Conservation (phyloP, 2,113 vertebrate species). For the Nesogale talazaci region DNA sequence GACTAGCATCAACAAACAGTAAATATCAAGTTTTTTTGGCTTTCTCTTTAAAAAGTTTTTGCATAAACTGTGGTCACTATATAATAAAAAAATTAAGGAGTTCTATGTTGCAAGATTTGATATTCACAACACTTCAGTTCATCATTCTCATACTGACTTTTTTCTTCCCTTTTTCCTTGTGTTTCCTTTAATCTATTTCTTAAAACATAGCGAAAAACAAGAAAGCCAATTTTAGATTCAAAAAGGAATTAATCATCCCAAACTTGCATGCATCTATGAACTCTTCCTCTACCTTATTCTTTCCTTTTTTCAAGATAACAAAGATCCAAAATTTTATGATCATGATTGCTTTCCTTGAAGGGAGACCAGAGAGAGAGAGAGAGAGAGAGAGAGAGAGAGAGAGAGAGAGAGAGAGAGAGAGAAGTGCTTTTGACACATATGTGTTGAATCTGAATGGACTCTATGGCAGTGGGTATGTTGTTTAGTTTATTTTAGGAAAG, state of each 20-base stretch:
- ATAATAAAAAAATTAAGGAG: background rate
- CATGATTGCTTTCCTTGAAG: background rate
- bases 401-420: too few species aligned
- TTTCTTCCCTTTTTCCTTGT: background rate
- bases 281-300: background rate
- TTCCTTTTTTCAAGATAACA: background rate
- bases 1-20: too few species aligned
- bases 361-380: too few species aligned
- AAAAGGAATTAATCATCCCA: background rate
- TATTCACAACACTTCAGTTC: background rate
- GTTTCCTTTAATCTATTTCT: background rate
- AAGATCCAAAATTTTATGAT: background rate
- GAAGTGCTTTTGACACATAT: background rate
- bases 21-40: too few species aligned
- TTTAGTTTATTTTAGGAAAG: background rate
- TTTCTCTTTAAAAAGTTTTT: too few species aligned
- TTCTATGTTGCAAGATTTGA: background rate
- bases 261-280: background rate
- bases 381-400: too few species aligned
- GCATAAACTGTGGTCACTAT: too few species aligned
- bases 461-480: background rate
- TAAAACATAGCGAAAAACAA: background rate
- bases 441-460: too few species aligned
- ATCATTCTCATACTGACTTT: background rate
- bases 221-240: background rate